Base-by-base conservation (phyloP, 2,888 invertebrate genomes). In the Colostygia pectinataria region DNA sequence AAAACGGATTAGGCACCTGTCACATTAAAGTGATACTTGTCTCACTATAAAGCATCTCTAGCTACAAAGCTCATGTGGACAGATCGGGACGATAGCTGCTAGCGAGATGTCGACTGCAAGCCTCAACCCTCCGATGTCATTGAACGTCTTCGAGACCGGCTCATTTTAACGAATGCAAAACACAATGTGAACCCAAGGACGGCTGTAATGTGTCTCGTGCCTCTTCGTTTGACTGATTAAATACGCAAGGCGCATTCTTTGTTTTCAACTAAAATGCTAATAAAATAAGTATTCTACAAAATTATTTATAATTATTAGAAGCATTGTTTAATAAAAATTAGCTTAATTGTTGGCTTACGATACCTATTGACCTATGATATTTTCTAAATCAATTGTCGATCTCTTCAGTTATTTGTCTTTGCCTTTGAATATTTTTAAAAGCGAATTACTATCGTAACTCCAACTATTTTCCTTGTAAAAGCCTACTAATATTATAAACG, bases 91-190 rank as follows among this genome's bases (percentile, higher is more conserved):
- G 86, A 86, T 84, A 84, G 13, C 20, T 29, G 78, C 76, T 63
- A 70, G 71, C 75, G 73, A 80, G 80, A 84, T 84, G 83, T 83
- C 78, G 82, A 75, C 77, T 82, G 82, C 84, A 81, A 52, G 52
- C 73, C 73, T 77, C 77, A 68, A 66, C 69, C 66, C 66, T 55
- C 55, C 63, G 57, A 74, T 80, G 85, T 83, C 84, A 81, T 81
- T 83, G 84, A 80, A 80, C 81, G 82, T 77, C 80, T 82, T 81
- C 66, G 5, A 70, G 65, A 61, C 66, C 66, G 63, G 66, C 68
- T 71, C 68, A 66, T 74, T 72, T 72, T 68, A 69, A 77, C 71
- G 63, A 77, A 75, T 77, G 72, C 75, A 71, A 72, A 76, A 68
- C 66, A 69, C 74, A 75, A 72, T 71, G 73, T 71, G 66, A 71